Conservation (phyloP, 1,140 invertebrate species). For the Trissolcus basalis region DNA sequence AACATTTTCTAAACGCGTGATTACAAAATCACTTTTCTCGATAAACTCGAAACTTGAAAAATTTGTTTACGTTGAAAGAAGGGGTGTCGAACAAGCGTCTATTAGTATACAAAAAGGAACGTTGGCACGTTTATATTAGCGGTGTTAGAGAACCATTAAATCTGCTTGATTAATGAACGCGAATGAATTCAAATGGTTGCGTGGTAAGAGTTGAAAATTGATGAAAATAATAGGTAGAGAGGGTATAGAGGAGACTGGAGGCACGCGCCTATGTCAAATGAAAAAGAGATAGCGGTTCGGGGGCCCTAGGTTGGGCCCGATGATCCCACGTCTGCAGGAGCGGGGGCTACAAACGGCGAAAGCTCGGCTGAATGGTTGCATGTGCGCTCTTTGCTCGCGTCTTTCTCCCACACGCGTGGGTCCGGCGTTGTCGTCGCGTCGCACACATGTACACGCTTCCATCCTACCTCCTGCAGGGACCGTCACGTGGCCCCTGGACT, state of each 20-base stretch:
- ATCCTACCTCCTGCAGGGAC: constrained; percentile 69
- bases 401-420: constrained; percentile 58
- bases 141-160: too few relatives aligned
- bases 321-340: neutral
- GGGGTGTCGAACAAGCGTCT: too few relatives aligned
- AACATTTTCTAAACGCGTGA: too few relatives aligned
- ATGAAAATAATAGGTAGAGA: neutral
- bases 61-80: too few relatives aligned
- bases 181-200: neutral
- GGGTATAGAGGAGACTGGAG: neutral
- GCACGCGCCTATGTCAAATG: neutral
- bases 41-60: too few relatives aligned
- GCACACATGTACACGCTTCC: constrained; percentile 52
- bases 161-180: too few relatives aligned
- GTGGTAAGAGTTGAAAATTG: neutral
- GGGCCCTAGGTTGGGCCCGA: constrained; percentile 1
- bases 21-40: too few relatives aligned
- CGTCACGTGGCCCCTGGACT: constrained; percentile 67
- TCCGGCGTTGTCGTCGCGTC: constrained; percentile 45
- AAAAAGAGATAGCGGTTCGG: constrained; percentile 1
- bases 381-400: constrained; percentile 46
- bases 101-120: too few relatives aligned
- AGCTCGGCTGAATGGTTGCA: constrained; percentile 21
- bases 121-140: too few relatives aligned
- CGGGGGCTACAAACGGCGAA: neutral